Evolutionary conservation across 2,888 invertebrate species (phyloP).

Genomic region (Dioctria rufipes): DNA sequence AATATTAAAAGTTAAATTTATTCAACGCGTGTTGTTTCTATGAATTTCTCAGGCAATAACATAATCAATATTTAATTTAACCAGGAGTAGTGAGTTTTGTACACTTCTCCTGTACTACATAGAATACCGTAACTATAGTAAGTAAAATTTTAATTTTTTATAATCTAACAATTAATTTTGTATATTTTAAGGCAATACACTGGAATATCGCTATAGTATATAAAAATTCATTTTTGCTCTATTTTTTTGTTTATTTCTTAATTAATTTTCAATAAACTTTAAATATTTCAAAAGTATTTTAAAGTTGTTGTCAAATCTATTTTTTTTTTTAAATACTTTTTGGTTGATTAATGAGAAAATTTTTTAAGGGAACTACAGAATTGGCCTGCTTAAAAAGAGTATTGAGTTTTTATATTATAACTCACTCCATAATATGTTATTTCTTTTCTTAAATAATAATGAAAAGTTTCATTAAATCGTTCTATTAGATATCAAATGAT

Average conservation of each 20-base stretch:
- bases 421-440: slow-evolving; percentile 18
- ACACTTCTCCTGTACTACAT: slow-evolving; percentile 10
- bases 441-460: slow-evolving; percentile 20
- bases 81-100: neutral
- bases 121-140: slow-evolving; percentile 33
- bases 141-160: slow-evolving; percentile 19
- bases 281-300: slow-evolving; percentile 42
- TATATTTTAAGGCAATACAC: slow-evolving; percentile 62
- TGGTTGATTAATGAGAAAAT: slow-evolving; percentile 9
- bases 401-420: slow-evolving; percentile 17
- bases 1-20: slow-evolving; percentile 15
- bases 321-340: slow-evolving; percentile 4
- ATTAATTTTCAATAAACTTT: slow-evolving; percentile 36
- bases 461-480: slow-evolving; percentile 23
- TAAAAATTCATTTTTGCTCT: slow-evolving; percentile 56
- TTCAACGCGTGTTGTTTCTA: neutral
- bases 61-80: neutral
- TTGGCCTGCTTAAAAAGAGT: slow-evolving; percentile 12
- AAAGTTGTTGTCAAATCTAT: slow-evolving; percentile 41
- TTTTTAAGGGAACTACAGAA: slow-evolving; percentile 40
- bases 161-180: slow-evolving; percentile 46
- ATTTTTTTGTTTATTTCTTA: slow-evolving; percentile 39
- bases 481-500: slow-evolving; percentile 18
- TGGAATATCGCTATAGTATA: slow-evolving; percentile 60
- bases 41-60: slow-evolving; percentile 4